Evolutionary conservation across 2,888 invertebrate genomes (phyloP).

Genomic region (Oscheius onirici): DNA sequence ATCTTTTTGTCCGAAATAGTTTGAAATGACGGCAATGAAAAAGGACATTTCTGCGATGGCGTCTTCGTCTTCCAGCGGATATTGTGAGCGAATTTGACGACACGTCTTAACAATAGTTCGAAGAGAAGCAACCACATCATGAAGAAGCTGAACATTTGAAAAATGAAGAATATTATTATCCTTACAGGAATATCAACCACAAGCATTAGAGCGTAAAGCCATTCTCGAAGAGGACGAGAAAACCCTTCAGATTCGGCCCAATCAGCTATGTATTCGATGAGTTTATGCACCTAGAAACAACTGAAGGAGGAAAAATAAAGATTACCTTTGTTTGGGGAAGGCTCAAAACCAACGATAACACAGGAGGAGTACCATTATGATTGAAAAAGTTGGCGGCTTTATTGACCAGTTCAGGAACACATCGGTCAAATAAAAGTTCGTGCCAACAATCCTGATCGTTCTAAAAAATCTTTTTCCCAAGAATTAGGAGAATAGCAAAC

Average conservation of each 20-base stretch:
- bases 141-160: conserved; percentile 34
- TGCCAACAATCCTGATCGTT: conserved; percentile 42
- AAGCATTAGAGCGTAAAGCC: conserved; percentile 47
- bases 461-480: conserved; percentile 34
- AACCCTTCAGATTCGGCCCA: conserved; percentile 44
- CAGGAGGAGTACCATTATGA: conserved; percentile 53
- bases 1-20: conserved; percentile 51
- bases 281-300: conserved; percentile 39
- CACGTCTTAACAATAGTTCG: conserved; percentile 36
- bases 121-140: conserved; percentile 42
- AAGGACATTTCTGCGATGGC: conserved; percentile 46
- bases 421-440: conserved; percentile 42
- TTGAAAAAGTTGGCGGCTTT: conserved; percentile 37
- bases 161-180: not conserved
- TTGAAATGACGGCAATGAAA: conserved; percentile 51
- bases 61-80: conserved; percentile 26
- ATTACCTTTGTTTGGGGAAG: conserved; percentile 28
- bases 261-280: conserved; percentile 42
- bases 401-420: conserved; percentile 36
- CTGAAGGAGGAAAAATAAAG: not conserved
- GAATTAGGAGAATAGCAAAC: not conserved
- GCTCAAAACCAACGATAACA: conserved; percentile 33
- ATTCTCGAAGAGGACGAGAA: conserved; percentile 49
- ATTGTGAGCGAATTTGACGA: conserved; percentile 34
- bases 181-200: conserved; percentile 39